Percentiles rank a stretch among this genome's conserved stretches.
These are phyloP conservation scores for Chalcis sispes DNA, from an alignment of 2,888 invertebrate species.

Conservation along the genomic window DNA sequence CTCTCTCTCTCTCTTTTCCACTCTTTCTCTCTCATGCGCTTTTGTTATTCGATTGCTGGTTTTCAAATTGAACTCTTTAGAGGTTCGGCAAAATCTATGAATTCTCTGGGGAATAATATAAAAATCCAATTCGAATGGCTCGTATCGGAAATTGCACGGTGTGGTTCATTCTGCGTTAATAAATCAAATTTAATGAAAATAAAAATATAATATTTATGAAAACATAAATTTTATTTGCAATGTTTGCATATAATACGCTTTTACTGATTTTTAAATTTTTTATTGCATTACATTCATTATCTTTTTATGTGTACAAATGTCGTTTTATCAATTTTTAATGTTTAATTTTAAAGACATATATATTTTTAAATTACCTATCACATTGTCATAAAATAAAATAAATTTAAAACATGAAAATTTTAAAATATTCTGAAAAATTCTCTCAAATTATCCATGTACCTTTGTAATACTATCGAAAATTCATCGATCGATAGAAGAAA, in stretches of 20 bases:
- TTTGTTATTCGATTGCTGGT: constrained; percentile 50
- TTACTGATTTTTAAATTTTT: neutral
- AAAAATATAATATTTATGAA: neutral
- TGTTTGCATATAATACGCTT: neutral
- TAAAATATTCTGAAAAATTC: no score
- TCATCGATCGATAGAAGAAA: no score
- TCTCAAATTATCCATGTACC: no score
- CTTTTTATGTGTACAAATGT: neutral
- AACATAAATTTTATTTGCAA: neutral
- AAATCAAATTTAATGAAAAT: constrained; percentile 2
- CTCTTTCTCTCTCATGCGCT: constrained; percentile 14
- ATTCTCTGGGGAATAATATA: constrained; percentile 36
- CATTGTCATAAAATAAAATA: no score
- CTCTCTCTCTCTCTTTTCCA: constrained; percentile 5
- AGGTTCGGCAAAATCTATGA: constrained; percentile 47
- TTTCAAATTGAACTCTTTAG: constrained; percentile 49
- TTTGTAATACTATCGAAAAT: no score
- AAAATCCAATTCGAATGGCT: constrained; percentile 25
- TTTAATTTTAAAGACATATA: no score
- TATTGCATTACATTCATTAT: no score
- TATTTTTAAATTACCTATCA: no score
- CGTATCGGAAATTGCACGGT: neutral
- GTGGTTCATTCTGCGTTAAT: constrained; percentile 3
- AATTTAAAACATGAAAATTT: no score
- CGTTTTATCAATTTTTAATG: neutral